A percentile compares a stretch with the other conserved stretches of the same genome.
phyloP scores from a whole-genome alignment of 2,113 vertebrate species.

The Stigmatopora nigra region DNA sequence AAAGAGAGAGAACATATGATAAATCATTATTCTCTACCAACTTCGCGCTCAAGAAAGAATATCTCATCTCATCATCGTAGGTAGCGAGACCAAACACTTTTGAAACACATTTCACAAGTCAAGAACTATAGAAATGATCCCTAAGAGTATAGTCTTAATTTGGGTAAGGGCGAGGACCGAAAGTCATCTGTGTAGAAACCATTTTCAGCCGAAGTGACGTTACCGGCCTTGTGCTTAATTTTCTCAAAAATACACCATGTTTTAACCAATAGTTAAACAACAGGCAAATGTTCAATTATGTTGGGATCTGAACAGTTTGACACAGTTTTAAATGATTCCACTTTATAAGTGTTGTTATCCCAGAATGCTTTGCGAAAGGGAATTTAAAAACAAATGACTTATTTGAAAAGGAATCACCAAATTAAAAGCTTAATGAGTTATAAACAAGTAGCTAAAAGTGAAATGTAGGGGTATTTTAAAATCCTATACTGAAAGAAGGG shows the following conservation, averaged over 20 bases:
- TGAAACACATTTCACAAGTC: conserved; percentile 59
- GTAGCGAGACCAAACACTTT: conserved; percentile 48
- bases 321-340: not conserved
- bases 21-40: conserved; percentile 37
- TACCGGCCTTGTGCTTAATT: not conserved
- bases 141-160: conserved; percentile 62
- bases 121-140: conserved; percentile 64
- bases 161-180: rapidly evolving
- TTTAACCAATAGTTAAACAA: not conserved
- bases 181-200: rapidly evolving
- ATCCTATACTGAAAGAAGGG: not conserved
- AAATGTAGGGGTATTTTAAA: not conserved
- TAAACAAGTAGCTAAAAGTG: not conserved
- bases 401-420: not conserved
- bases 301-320: too few relatives aligned
- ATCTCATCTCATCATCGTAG: conserved; percentile 50
- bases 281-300: too few relatives aligned
- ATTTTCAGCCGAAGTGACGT: conserved; percentile 6
- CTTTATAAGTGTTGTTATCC: too few relatives aligned
- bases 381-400: too few relatives aligned
- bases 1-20: conserved; percentile 10
- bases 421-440: not conserved
- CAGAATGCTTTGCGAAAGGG: conserved; percentile 1
- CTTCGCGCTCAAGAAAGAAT: conserved; percentile 47
- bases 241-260: not conserved